These are phyloP conservation scores for Enoplosus armatus DNA, from an alignment of 2,797 vertebrate genomes.

Conservation along the genomic window DNA sequence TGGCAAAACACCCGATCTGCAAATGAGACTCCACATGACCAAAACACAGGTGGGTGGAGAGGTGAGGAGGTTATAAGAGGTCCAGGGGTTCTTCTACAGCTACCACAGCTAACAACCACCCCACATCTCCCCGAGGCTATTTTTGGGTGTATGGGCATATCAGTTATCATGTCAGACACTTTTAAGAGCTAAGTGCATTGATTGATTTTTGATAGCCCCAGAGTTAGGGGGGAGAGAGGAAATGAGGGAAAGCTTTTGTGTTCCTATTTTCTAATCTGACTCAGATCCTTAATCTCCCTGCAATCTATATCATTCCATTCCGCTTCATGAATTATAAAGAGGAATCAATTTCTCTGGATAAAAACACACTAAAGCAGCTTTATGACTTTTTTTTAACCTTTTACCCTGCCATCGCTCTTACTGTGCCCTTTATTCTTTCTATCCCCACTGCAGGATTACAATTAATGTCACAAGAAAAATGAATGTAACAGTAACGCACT, in stretches of 20 bases:
- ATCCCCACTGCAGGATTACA: constrained; percentile 1
- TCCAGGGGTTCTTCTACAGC: constrained; percentile 34
- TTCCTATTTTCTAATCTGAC: constrained; percentile 81
- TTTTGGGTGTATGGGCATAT: constrained; percentile 75
- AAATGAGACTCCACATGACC: constrained; percentile 56
- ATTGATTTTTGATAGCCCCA: constrained; percentile 84
- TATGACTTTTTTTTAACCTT: constrained; percentile 51
- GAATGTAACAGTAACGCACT: constrained; percentile 11
- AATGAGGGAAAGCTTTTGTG: constrained; percentile 78
- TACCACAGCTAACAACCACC: constrained; percentile 43
- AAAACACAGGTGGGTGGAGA: constrained; percentile 36
- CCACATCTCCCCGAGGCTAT: constrained; percentile 67
- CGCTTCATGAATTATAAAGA: constrained; percentile 81
- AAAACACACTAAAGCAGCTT: constrained; percentile 75
- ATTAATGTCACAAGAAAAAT: constrained; percentile 40
- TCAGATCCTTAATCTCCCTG: constrained; percentile 74
- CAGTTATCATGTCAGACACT: constrained; percentile 80
- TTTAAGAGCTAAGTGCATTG: constrained; percentile 85
- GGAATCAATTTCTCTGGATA: constrained; percentile 77
- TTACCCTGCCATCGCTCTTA: constrained; percentile 35
- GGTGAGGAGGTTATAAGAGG: constrained; percentile 14
- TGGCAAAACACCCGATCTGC: constrained; percentile 60
- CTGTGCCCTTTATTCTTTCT: constrained; percentile 4
- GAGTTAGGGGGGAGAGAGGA: constrained; percentile 65
- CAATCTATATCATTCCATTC: constrained; percentile 80